phyloP scores from a whole-genome alignment of 2,888 invertebrate species.

The Hirtodrosophila duncani region DNA sequence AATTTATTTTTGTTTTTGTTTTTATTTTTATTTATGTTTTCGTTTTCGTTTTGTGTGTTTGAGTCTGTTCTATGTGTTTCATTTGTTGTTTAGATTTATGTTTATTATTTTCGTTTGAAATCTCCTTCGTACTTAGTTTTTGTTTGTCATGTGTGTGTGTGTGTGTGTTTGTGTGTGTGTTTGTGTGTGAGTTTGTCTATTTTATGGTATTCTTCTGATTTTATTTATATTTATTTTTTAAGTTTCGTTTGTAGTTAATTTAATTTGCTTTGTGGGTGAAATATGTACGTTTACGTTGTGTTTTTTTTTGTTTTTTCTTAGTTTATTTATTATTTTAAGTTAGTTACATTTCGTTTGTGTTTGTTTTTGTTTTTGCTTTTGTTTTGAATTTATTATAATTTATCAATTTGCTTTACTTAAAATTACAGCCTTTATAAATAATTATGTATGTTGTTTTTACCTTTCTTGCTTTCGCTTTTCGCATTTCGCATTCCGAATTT shows the following conservation, averaged over 20 bases:
- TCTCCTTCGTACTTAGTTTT: constrained; percentile 65
- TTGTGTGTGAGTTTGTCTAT: constrained; percentile 20
- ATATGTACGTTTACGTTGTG: constrained; percentile 62
- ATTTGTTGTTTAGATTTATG: constrained; percentile 49
- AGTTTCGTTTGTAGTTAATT: constrained; percentile 55
- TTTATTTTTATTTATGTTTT: constrained; percentile 41
- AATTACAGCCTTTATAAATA: constrained; percentile 78
- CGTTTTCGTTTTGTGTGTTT: constrained; percentile 32
- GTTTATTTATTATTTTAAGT: constrained; percentile 21
- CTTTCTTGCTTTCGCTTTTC: constrained; percentile 14
- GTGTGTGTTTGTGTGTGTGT: no score
- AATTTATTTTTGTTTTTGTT: constrained; percentile 23
- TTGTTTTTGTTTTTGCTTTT: constrained; percentile 18
- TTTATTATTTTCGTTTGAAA: constrained; percentile 66
- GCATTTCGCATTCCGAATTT: constrained; percentile 43
- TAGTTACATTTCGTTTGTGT: constrained; percentile 17
- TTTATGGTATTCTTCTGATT: constrained; percentile 19
- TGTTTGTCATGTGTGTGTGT: no score
- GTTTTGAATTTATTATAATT: constrained; percentile 20
- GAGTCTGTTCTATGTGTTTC: constrained; percentile 40
- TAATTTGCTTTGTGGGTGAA: constrained; percentile 67
- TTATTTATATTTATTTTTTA: constrained; percentile 17
- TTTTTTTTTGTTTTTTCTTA: constrained; percentile 28
- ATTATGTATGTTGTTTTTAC: constrained; percentile 39
- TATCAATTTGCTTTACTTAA: constrained; percentile 68